phyloP scores from a whole-genome alignment of 1,140 invertebrate species.

The Solenopsis invicta region DNA sequence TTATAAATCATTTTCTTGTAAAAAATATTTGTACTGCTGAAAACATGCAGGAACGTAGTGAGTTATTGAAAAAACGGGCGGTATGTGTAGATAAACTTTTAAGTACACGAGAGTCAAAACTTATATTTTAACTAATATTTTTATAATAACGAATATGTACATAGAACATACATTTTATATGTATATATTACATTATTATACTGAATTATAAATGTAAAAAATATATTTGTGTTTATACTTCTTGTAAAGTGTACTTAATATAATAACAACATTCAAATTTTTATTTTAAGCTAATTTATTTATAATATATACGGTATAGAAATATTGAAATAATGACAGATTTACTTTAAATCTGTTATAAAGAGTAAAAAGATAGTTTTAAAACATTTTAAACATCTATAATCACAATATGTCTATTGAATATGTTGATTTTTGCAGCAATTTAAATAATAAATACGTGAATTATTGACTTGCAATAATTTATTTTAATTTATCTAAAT shows the following conservation, averaged over 20 bases:
- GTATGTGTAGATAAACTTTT: constrained; percentile 88
- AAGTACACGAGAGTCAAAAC: constrained; percentile 74
- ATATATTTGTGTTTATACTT: not conserved
- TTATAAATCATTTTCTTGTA: constrained; percentile 93
- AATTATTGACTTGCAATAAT: no score
- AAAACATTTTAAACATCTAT: no score
- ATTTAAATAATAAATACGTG: no score
- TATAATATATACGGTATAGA: no score
- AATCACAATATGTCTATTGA: no score
- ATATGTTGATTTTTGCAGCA: no score
- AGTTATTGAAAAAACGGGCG: constrained; percentile 86
- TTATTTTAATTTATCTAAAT: no score
- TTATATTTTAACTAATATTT: constrained; percentile 75
- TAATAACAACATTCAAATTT: not conserved
- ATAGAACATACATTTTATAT: not conserved
- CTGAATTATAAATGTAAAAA: constrained; percentile 8
- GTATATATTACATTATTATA: not conserved
- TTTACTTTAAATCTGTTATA: no score
- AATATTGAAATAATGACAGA: no score
- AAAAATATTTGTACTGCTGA: constrained; percentile 88
- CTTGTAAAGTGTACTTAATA: not conserved
- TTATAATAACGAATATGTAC: not conserved
- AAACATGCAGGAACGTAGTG: constrained; percentile 87
- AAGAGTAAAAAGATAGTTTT: no score
- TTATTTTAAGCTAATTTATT: no score